Evolutionary conservation across 2,113 vertebrate genomes (phyloP), one percentile per base, ranked within the genome.

Genomic region (Oceanites oceanicus): DNA sequence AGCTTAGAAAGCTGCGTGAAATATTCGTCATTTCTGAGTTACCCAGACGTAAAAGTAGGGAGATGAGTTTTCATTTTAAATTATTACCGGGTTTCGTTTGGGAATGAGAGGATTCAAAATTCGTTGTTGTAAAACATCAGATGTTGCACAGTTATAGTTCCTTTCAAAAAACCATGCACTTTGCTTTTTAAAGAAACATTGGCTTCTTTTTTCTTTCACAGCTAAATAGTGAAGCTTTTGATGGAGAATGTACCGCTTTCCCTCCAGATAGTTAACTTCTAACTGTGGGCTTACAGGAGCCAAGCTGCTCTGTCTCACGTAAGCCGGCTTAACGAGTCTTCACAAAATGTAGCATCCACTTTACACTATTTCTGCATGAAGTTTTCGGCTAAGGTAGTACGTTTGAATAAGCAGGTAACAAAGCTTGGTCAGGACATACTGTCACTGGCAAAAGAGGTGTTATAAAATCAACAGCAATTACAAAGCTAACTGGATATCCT

Each of bases 81-180:
- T 26, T 17, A 3, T 23, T 75, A 4, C 8, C 23, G 4, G 5
- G 29, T 89, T 88, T 65, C 11, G 5, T n/a, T 83, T 73, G 55
- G 10, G 22, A 53, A 3, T 25, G 27, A 23, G 13, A 13, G 27
- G 47, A 34, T 38, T 58, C 22, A 14, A 11, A 63, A 32, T 32
- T 10, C 1, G 0, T 55, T 29, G 3, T 15, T 65, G 11, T 49
- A 2, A 63, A 55, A 1, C 5, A 5, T 14, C 4, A 56, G 34
- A 6, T 16, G 16, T 12, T 77, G 16, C 4, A 0, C 8, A 10
- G 50, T 10, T 50, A 0, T 67, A 17, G 23, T 59, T n/a, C 11
- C 20, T 76, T 86, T 53, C 32, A 34, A 16, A 76, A 74, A 65
- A 29, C 1, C 6, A 13, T 0, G 0, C 1, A 1, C 27, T 61